Base-by-base conservation (phyloP, 2,888 invertebrate species). In the Harpagoxenus sublaevis region DNA sequence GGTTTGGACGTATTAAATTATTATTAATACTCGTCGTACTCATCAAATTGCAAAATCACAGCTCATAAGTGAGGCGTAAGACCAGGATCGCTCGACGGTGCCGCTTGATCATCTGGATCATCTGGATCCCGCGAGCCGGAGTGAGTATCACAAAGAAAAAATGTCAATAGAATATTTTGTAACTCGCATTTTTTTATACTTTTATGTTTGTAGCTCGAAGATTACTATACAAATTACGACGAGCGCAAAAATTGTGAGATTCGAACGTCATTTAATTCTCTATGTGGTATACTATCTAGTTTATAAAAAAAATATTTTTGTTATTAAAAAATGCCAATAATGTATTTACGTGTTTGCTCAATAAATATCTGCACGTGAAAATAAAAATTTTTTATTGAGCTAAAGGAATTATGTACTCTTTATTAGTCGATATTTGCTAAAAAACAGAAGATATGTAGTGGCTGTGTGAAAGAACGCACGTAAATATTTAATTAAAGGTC, bases 81-180 rank as follows among this genome's bases (percentile, higher is more conserved):
- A 66, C 31, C 66, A 85, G 83, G 77, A 85, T 88, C 89, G 83
- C 75, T 83, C 87, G 83, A 70, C 62, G 74, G 78, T 79, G 84
- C 81, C 53, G 70, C 63, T 75, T 87, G 81, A 73, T 82, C 82
- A 39, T 79, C 78, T 45, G 65, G 53, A 77, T 55, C 71, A 23
- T 15, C 79, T 57, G 60, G 39, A 79, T 89, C 84, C 84, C 79
- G 75, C 84, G 88, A 85, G 75, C 79, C 66, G 73, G 57, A 89
- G 89, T 89, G 86, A 89, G 89, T 89, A 89, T 51, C 68, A 39
- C 15, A 55, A 39, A 35, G 1, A 0, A 35, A 35, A 35, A 51
- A 55, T 15, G 45, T 15, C 31, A 70, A 70, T 73, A 60, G 71
- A 62, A 51, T 70, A 45, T 60, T 55, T 18, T 60, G 10, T 28